Evolutionary conservation across 2,113 vertebrate genomes (phyloP).

Genomic region (Calonectris borealis): DNA sequence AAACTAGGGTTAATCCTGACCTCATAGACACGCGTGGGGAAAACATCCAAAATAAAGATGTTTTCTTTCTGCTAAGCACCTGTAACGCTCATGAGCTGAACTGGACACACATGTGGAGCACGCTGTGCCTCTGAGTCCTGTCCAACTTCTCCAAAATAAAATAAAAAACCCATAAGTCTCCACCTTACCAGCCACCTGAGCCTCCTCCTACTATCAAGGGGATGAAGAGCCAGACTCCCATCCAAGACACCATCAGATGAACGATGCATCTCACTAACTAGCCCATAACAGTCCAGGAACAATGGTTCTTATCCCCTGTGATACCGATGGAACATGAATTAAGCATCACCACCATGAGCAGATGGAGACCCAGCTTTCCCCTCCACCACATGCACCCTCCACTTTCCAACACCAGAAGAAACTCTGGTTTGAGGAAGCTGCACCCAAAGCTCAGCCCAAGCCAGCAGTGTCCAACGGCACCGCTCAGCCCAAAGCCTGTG

Average conservation of each 20-base stretch:
- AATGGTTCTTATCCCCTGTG: neutral
- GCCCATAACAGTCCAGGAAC: neutral
- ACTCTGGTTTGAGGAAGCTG: neutral
- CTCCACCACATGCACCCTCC: neutral
- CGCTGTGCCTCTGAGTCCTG: fast-evolving
- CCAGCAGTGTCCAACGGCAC: fast-evolving
- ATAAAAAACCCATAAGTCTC: neutral
- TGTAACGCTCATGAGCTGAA: neutral
- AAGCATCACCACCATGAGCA: neutral
- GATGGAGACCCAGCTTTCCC: neutral
- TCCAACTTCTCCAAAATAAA: neutral
- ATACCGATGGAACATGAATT: neutral
- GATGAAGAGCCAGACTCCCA: neutral
- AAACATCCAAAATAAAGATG: neutral
- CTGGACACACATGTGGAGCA: neutral
- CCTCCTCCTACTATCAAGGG: neutral
- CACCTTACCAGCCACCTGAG: neutral
- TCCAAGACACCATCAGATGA: neutral
- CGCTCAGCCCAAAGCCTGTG: neutral
- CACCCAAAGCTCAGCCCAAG: neutral
- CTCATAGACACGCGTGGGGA: fast-evolving
- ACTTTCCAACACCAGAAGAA: neutral
- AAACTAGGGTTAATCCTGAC: neutral
- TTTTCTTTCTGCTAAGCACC: neutral
- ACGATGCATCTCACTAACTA: neutral